Conservation (phyloP, 1,140 invertebrate species). For the Zaprionus davidi region DNA sequence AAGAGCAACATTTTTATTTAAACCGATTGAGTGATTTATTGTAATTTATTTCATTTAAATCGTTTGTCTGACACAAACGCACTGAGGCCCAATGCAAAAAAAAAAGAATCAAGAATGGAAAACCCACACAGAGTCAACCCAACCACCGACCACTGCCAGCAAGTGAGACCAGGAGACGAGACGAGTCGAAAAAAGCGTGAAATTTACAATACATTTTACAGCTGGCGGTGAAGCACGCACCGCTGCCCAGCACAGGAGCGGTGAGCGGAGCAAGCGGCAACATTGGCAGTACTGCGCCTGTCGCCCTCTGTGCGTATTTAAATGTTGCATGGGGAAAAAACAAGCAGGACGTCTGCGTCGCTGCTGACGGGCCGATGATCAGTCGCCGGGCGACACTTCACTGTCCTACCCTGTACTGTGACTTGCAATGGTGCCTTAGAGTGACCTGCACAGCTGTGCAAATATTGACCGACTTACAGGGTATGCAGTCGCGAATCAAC, state of each 20-base stretch:
- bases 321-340: slow-evolving; percentile 46
- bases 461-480: not conserved
- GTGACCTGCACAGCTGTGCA: no score
- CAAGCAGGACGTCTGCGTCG: slow-evolving; percentile 35
- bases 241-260: slow-evolving; percentile 45
- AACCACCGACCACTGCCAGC: slow-evolving; percentile 28
- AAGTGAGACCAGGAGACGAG: slow-evolving; percentile 10
- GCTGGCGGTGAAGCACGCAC: slow-evolving; percentile 62
- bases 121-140: slow-evolving; percentile 31
- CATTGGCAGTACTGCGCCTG: not conserved
- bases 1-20: slow-evolving; percentile 74
- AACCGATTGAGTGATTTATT: slow-evolving; percentile 78
- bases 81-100: slow-evolving; percentile 30
- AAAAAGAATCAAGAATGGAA: slow-evolving; percentile 9
- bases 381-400: slow-evolving; percentile 41
- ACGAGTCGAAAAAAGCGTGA: slow-evolving; percentile 50
- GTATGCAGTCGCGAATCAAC: not conserved
- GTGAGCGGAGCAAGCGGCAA: slow-evolving; percentile 27
- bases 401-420: slow-evolving; percentile 29
- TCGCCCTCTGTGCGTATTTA: slow-evolving; percentile 45
- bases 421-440: not conserved
- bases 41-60: slow-evolving; percentile 82
- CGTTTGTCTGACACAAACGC: slow-evolving; percentile 72
- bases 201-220: slow-evolving; percentile 78
- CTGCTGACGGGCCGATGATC: slow-evolving; percentile 73